phyloP scores from a whole-genome alignment of 2,888 invertebrate species.

The Euzophera pinguis region DNA sequence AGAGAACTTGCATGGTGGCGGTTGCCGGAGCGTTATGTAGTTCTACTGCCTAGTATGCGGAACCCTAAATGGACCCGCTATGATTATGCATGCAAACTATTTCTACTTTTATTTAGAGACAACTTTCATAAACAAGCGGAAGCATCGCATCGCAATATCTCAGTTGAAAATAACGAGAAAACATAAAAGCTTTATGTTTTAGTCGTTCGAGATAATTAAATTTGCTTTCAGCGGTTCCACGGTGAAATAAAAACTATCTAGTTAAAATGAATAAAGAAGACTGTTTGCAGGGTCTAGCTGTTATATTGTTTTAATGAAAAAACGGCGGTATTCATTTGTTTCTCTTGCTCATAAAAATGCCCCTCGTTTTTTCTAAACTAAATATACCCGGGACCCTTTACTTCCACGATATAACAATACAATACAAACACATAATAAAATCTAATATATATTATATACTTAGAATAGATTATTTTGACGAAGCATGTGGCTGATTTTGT shows the following conservation, averaged over 20 bases:
- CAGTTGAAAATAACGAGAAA: constrained; percentile 33
- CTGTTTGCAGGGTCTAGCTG: constrained; percentile 27
- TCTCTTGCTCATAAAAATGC: background rate
- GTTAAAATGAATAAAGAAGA: constrained; percentile 28
- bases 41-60: no score
- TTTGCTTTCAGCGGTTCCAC: constrained; percentile 28
- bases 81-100: no score
- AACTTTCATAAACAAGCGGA: constrained; percentile 5
- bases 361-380: background rate
- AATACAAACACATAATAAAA: no score
- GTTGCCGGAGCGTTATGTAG: no score
- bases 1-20: no score
- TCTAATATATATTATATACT: no score
- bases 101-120: background rate
- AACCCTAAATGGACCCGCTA: no score
- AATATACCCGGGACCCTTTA: no score
- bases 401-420: no score
- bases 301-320: constrained; percentile 22
- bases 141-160: constrained; percentile 23
- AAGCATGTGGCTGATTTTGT: no score
- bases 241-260: constrained; percentile 27
- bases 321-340: background rate
- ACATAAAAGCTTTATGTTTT: constrained; percentile 41
- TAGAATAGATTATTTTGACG: no score
- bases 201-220: constrained; percentile 42